Evolutionary conservation across 92 coral and sea anemone genomes (phyloP), one percentile per base, ranked within the genome.

Genomic region (Scolanthus callimorphus): DNA sequence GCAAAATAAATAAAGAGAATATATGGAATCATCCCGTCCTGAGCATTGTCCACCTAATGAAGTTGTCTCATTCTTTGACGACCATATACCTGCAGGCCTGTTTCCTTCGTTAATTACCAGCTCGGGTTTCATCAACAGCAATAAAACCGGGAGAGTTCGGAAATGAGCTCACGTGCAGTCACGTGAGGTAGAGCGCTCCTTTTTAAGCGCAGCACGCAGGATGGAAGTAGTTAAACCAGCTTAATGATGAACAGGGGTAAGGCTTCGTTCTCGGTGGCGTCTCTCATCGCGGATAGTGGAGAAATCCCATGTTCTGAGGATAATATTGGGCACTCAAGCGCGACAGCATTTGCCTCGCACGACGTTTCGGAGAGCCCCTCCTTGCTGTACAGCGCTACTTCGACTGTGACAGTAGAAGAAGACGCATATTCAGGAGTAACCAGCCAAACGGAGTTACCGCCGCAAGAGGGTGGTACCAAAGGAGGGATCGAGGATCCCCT

Each of bases 201-300:
- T 52, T 26, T 15, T 17, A 30, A 66, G 43, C 53, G 20, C 27
- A 49, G 31, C 22, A 4, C 62, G 62, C 19, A 28, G 12, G 0
- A 20, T 21, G 46, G n/a, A 29, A 15, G 31, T 38, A 20, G 20
- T 62, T 51, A 46, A 73, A 20, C 28, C 43, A 23, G 64, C 23
- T 9, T 25, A 23, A 69, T 50, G 59, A 77, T 77, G 84, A 77
- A 77, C 23, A 59, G 71, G 49, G 69, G 29, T 67, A 77, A 62
- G 69, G 54, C 85, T 1, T 63, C 89, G 2, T 86, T 86, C 66
- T 76, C 95, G 0, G 95, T 86, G 4, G 95, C 81, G 55, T 71
- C 95, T 9, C 81, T 86, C 4, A 86, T 86, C 43, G 81, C 95
- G n/a, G n/a, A n/a, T n/a, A n/a, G n/a, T n/a, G n/a, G n/a, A n/a